Evolutionary conservation across 2,888 invertebrate species (phyloP).

Genomic region (Trissoscelio sp.): DNA sequence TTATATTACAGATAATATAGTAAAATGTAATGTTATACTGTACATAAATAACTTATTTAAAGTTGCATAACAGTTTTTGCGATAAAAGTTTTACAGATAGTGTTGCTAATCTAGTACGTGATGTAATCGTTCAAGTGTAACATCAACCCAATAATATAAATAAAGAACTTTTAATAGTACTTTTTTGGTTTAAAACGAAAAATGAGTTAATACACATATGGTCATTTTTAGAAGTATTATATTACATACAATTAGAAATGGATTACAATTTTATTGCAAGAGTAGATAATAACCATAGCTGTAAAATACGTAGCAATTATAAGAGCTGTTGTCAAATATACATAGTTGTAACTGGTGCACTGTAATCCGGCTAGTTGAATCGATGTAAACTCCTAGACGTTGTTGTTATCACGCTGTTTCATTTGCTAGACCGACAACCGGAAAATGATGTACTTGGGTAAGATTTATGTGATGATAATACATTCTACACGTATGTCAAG

Average conservation of each 20-base stretch:
- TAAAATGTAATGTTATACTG: no score
- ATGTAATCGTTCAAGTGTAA: not conserved
- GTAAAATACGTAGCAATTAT: not conserved
- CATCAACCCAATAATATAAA: no score
- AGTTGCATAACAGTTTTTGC: no score
- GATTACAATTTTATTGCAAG: no score
- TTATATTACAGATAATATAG: no score
- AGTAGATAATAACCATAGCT: not conserved
- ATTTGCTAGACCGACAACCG: slow-evolving; percentile 62
- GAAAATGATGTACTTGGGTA: slow-evolving; percentile 59
- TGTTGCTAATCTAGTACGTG: not conserved
- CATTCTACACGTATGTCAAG: slow-evolving; percentile 44
- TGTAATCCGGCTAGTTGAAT: slow-evolving; percentile 46
- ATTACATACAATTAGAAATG: no score
- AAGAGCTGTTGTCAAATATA: slow-evolving; percentile 26
- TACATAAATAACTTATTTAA: no score
- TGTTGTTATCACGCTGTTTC: slow-evolving; percentile 60
- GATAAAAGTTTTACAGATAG: not conserved
- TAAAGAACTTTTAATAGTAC: no score
- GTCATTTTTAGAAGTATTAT: no score
- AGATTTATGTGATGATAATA: slow-evolving; percentile 60
- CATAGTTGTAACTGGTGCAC: slow-evolving; percentile 36
- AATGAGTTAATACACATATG: no score
- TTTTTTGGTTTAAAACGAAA: no score
- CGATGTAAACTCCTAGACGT: slow-evolving; percentile 54